Evolutionary conservation across 2,888 invertebrate genomes (phyloP).

Genomic region (Nephrotoma guestfalica): DNA sequence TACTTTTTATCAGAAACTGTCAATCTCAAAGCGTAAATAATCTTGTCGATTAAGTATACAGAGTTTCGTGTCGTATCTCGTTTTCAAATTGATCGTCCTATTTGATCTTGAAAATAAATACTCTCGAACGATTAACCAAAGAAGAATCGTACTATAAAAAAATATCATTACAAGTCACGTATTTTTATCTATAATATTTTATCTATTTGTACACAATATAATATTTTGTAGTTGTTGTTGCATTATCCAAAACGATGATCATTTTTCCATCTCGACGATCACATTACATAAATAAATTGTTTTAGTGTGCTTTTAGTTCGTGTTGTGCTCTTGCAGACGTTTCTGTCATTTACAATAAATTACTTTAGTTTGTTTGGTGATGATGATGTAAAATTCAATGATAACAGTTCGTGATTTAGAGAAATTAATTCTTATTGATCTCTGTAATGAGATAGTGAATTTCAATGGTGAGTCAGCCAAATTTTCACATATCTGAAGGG

Average conservation of each 20-base stretch:
- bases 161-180: not conserved
- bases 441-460: no score
- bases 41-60: not conserved
- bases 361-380: no score
- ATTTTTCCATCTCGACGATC: not conserved
- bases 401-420: no score
- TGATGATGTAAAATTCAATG: no score
- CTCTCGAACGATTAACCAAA: not conserved
- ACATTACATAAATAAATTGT: not conserved
- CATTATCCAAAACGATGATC: not conserved
- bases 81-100: not conserved
- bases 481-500: no score
- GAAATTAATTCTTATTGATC: no score
- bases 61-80: not conserved
- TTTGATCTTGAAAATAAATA: not conserved
- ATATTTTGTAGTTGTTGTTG: not conserved
- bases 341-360: no score
- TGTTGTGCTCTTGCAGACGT: no score
- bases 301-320: not conserved
- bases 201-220: not conserved
- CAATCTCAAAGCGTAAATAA: not conserved
- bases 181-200: not conserved
- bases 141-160: not conserved
- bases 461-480: no score
- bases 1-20: not conserved